These are phyloP conservation scores for Fulmarus glacialis DNA, from an alignment of 2,113 vertebrate genomes.

Conservation along the genomic window DNA sequence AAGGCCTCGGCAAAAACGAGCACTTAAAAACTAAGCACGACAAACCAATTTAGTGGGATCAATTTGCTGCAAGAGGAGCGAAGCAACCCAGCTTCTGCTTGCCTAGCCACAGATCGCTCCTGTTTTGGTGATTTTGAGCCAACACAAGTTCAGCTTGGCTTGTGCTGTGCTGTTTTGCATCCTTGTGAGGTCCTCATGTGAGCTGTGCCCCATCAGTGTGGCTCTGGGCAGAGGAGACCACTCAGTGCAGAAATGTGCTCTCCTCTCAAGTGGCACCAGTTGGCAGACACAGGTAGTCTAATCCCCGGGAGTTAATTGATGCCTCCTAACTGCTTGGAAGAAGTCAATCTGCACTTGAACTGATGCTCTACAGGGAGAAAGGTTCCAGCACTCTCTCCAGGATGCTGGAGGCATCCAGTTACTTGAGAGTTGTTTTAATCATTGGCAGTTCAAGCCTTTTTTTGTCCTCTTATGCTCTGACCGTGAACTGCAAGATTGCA, in stretches of 20 bases:
- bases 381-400: neutral
- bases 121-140: neutral
- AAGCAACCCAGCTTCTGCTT: neutral
- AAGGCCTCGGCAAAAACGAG: neutral
- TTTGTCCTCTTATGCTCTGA: neutral
- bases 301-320: neutral
- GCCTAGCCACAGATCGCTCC: neutral
- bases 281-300: neutral
- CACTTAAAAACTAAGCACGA: neutral
- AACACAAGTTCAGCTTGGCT: neutral
- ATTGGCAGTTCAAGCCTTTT: neutral
- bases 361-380: neutral
- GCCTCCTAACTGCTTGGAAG: neutral
- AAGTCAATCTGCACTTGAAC: neutral
- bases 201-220: neutral
- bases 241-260: neutral
- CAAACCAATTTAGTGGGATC: neutral
- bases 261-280: neutral
- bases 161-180: neutral
- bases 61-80: neutral
- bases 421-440: neutral
- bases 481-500: neutral
- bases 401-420: neutral
- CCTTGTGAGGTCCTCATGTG: neutral
- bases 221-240: neutral